phyloP scores from a whole-genome alignment of 2,888 invertebrate genomes.

The Aphodius sticticus region DNA sequence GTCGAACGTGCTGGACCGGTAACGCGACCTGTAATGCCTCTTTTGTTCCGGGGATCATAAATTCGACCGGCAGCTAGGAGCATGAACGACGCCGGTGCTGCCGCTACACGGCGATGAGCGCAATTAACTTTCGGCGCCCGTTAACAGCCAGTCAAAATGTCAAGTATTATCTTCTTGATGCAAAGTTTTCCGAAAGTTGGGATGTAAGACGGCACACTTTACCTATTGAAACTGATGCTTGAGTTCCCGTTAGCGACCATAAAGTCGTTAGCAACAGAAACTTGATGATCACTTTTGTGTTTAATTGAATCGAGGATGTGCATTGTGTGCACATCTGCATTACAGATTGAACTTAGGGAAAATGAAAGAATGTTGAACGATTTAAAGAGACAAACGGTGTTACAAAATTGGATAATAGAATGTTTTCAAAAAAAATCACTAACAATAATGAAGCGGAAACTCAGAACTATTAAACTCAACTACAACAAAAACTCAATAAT shows the following conservation, averaged over 20 bases:
- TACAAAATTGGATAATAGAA: too few species aligned
- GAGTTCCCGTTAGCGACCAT: not conserved
- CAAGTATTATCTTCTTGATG: not conserved
- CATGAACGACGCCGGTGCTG: not conserved
- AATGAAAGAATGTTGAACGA: not conserved
- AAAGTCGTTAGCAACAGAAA: not conserved
- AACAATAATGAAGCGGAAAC: too few species aligned
- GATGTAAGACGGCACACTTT: not conserved
- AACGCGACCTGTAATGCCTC: not conserved
- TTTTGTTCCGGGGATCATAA: constrained; percentile 21
- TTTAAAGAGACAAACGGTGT: not conserved
- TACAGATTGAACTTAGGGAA: not conserved
- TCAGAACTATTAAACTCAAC: too few species aligned
- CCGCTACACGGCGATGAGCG: constrained; percentile 25
- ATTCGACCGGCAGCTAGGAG: not conserved
- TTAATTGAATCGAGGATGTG: too few species aligned
- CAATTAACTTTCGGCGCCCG: constrained; percentile 27
- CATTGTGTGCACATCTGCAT: not conserved
- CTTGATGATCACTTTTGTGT: not conserved
- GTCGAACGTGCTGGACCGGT: not conserved
- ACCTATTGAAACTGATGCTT: not conserved
- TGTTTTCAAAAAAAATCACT: too few species aligned
- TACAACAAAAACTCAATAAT: too few species aligned
- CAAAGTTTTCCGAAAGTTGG: not conserved
- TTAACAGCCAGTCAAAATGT: constrained; percentile 4